Conservation (phyloP, 2,797 vertebrate genomes). For the Urophycis tenuis region DNA sequence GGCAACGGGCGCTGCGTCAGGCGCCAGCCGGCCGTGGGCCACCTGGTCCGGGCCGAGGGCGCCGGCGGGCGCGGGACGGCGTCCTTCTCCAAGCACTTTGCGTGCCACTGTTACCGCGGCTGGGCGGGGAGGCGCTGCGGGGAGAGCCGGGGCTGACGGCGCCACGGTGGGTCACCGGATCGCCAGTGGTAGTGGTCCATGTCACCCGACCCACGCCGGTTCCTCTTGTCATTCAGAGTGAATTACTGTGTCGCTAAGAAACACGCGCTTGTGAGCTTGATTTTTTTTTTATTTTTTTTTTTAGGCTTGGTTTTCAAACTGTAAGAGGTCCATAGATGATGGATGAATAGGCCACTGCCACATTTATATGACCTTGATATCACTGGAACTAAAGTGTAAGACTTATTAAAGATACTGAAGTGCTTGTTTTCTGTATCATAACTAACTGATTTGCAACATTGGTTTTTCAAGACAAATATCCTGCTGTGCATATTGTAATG, state of each 20-base stretch:
- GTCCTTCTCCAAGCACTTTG: slow-evolving; percentile 57
- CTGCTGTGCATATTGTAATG: background rate
- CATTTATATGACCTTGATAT: background rate
- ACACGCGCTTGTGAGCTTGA: no score
- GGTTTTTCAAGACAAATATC: background rate
- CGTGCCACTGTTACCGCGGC: slow-evolving; percentile 75
- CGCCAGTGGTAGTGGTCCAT: no score
- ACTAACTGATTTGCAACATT: background rate
- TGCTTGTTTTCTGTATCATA: background rate
- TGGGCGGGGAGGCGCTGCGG: slow-evolving; percentile 73
- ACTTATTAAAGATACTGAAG: background rate
- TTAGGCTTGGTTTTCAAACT: background rate
- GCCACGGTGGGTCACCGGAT: no score
- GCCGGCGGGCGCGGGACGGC: background rate
- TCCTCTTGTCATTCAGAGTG: no score
- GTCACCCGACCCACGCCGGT: no score
- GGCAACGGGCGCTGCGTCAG: slow-evolving; percentile 75
- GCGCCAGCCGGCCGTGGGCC: slow-evolving; percentile 43
- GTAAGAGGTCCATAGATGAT: background rate
- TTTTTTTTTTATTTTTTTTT: background rate
- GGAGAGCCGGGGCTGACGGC: background rate
- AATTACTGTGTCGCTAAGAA: no score
- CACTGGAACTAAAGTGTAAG: background rate
- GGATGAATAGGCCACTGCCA: background rate
- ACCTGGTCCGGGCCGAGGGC: slow-evolving; percentile 35